Percentiles rank a stretch among this genome's conserved stretches.
Conservation (phyloP, 2,113 vertebrate genomes). For the Lophius piscatorius region DNA sequence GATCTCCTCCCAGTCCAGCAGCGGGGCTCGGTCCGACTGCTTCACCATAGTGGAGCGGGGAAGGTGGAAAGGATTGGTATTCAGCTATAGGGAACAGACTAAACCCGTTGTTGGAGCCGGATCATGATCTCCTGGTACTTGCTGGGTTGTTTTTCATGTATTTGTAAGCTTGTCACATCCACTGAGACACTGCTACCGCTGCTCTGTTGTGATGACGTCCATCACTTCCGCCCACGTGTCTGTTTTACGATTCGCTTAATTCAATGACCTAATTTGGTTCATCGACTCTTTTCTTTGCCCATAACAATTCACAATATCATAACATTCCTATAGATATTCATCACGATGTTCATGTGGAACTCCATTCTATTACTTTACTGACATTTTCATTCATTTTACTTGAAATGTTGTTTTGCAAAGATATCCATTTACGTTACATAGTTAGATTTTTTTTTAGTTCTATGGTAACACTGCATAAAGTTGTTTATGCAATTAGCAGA, state of each 20-base stretch:
- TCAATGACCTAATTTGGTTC: conserved; percentile 47
- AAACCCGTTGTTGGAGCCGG: conserved; percentile 19
- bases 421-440: background rate
- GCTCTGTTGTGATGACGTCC: conserved; percentile 81
- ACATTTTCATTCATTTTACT: too few species aligned
- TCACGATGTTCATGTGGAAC: background rate
- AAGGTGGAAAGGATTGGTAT: background rate
- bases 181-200: conserved; percentile 43
- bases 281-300: background rate
- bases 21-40: conserved; percentile 90
- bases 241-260: conserved; percentile 46
- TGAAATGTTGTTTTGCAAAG: background rate
- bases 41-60: conserved; percentile 82
- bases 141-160: conserved; percentile 49
- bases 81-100: conserved; percentile 7
- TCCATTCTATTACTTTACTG: background rate
- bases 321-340: background rate
- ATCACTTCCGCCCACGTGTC: conserved; percentile 82
- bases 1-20: conserved; percentile 92
- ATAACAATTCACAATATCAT: background rate
- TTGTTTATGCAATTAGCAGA: conserved; percentile 10
- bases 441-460: background rate
- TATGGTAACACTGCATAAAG: accelerated
- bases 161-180: conserved; percentile 77
- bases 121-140: conserved; percentile 52